These are phyloP conservation scores for Physocephala rufipes DNA, from an alignment of 2,888 invertebrate species.

Conservation along the genomic window DNA sequence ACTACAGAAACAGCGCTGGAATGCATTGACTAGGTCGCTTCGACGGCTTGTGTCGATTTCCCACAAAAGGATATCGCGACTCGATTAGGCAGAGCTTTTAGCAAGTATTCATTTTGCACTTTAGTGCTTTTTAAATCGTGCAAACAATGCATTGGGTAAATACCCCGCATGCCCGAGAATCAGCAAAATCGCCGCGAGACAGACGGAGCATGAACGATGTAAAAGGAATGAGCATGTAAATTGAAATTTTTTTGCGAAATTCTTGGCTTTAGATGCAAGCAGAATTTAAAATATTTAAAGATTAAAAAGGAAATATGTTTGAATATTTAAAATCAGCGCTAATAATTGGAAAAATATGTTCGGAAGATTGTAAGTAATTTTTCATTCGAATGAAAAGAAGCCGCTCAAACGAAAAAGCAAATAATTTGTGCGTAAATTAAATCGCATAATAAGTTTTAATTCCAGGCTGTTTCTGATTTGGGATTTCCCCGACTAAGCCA, in stretches of 20 bases:
- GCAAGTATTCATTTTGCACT: constrained; percentile 34
- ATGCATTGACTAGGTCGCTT: constrained; percentile 27
- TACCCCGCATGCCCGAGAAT: too few relatives aligned
- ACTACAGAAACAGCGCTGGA: background rate
- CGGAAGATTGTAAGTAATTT: too few relatives aligned
- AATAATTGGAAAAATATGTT: too few relatives aligned
- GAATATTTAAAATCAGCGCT: background rate
- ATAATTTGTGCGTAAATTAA: too few relatives aligned
- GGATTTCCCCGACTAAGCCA: constrained; percentile 43
- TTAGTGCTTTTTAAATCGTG: constrained; percentile 31
- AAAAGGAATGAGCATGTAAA: constrained; percentile 25
- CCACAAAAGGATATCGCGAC: constrained; percentile 31
- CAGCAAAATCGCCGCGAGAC: background rate
- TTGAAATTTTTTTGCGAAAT: constrained; percentile 14
- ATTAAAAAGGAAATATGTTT: background rate
- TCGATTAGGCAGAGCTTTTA: constrained; percentile 22
- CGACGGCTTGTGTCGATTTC: background rate
- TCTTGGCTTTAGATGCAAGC: background rate
- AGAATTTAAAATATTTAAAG: background rate
- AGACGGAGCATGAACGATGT: constrained; percentile 9
- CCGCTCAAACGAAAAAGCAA: too few relatives aligned
- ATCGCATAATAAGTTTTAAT: too few relatives aligned
- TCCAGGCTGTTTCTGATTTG: too few relatives aligned
- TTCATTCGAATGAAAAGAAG: too few relatives aligned
- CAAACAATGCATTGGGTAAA: constrained; percentile 5